phyloP scores from a whole-genome alignment of 2,888 invertebrate species.

The Drosophila rellima region DNA sequence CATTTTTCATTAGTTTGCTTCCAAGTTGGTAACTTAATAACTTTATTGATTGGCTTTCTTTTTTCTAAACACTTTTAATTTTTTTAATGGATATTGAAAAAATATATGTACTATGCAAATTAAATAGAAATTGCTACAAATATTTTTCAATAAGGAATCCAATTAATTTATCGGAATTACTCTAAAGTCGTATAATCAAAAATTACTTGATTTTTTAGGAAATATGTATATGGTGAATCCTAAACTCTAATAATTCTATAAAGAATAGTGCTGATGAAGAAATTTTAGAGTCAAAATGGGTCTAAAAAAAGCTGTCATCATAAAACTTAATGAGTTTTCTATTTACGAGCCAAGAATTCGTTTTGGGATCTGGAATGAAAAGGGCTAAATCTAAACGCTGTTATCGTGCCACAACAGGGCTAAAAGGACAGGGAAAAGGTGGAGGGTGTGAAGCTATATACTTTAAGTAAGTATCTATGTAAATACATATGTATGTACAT shows the following conservation, averaged over 20 bases:
- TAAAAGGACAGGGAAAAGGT: background rate
- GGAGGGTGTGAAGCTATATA: background rate
- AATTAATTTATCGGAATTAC: too few relatives aligned
- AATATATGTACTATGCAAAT: too few relatives aligned
- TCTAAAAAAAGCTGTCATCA: background rate
- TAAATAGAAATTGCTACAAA: too few relatives aligned
- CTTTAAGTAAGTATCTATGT: background rate
- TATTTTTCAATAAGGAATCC: too few relatives aligned
- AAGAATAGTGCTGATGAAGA: background rate
- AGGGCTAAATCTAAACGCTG: constrained; percentile 7
- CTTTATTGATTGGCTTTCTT: background rate
- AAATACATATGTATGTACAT: constrained; percentile 1
- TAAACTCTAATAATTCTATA: background rate
- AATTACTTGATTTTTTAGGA: background rate
- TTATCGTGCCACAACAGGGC: constrained; percentile 10
- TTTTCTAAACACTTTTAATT: background rate
- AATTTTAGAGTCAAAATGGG: background rate
- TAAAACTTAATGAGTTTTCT: constrained; percentile 1
- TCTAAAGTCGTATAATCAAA: too few relatives aligned
- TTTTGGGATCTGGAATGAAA: constrained; percentile 1
- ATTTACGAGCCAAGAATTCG: background rate
- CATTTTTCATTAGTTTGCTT: background rate
- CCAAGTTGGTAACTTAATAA: background rate
- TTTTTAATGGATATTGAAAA: too few relatives aligned
- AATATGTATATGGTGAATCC: background rate